Base-by-base conservation (phyloP, 2,888 invertebrate species). In the Patella depressa region DNA sequence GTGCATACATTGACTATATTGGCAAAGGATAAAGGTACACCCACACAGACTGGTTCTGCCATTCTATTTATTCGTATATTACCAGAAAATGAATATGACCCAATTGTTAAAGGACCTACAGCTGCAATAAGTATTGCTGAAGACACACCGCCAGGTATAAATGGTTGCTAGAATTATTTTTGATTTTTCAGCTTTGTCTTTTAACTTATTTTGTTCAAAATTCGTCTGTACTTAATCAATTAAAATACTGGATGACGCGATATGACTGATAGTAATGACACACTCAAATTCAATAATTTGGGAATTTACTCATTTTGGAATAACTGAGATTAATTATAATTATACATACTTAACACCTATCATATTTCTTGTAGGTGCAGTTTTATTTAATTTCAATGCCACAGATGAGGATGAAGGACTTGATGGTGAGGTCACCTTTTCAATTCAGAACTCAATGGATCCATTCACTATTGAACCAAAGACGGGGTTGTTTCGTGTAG, bases 81-180 rank as follows among this genome's bases (percentile, higher is more conserved):
- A 9, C 76, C 82, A 4, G 82, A 79, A 2, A 87, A 87, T 78
- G 86, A 86, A 45, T 74, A 77, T 71, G 76, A 82, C 7, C 87
- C 87, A n/a, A 71, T 75, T 11, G 83, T 86, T 76, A 3, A 75
- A 12, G 79, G 77, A 2, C 72, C 78, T 19, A 75, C 78, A 55
- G 71, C 80, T 4, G 74, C 80, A 3, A 65, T 65, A 1, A 73
- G 59, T 15, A 78, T 85, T 55, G 75, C 80, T 3, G 85, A 85
- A 77, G 80, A 82, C 71, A 75, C 78, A 0, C 17, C 24, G 15
- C 73, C 81, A 76, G 85, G 85, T 83, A 79, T 34, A 69, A 5
- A 69, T 24, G 3, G 0, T 72, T 17, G 17, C 9, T 17, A 17
- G 53, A 7, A 7, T 45, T 45, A 7, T 45, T 9, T 45, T 45